Conservation (phyloP, 1,140 invertebrate species). For the Pinna nobilis region DNA sequence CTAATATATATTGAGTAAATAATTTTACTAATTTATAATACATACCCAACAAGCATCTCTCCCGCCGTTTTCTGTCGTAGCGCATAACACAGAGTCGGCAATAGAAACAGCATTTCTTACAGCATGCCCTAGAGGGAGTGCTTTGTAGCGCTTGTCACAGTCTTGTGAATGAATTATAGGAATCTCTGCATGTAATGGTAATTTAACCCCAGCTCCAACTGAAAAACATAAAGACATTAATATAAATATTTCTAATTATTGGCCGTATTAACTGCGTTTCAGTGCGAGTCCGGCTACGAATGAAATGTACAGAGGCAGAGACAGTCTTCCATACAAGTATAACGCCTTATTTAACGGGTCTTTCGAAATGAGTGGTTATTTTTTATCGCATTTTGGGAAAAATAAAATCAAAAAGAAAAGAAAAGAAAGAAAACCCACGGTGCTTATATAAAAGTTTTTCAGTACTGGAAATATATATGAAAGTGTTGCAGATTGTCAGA, state of each 20-base stretch:
- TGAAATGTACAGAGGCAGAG: too few relatives aligned
- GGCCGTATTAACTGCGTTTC: not conserved
- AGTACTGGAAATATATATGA: too few relatives aligned
- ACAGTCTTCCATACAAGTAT: too few relatives aligned
- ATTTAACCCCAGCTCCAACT: slow-evolving; percentile 52
- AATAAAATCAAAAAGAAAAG: not conserved
- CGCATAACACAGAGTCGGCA: slow-evolving; percentile 57
- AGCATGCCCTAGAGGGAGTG: slow-evolving; percentile 44
- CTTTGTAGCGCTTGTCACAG: slow-evolving; percentile 44
- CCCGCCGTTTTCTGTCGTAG: slow-evolving; percentile 40
- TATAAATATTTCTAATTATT: not conserved
- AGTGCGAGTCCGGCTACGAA: too few relatives aligned
- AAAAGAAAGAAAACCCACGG: not conserved
- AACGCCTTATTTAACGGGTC: too few relatives aligned
- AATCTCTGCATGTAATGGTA: slow-evolving; percentile 50
- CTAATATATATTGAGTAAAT: too few relatives aligned
- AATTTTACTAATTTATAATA: too few relatives aligned
- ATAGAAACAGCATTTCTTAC: slow-evolving; percentile 42
- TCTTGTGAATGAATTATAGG: slow-evolving; percentile 44
- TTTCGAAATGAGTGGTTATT: too few relatives aligned
- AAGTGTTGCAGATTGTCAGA: too few relatives aligned
- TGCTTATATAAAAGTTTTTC: too few relatives aligned
- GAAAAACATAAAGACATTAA: slow-evolving; percentile 3
- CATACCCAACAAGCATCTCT: slow-evolving; percentile 53
- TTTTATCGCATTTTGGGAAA: not conserved